Evolutionary conservation across 2,888 invertebrate genomes (phyloP).

Genomic region (Parnassius mnemosyne): DNA sequence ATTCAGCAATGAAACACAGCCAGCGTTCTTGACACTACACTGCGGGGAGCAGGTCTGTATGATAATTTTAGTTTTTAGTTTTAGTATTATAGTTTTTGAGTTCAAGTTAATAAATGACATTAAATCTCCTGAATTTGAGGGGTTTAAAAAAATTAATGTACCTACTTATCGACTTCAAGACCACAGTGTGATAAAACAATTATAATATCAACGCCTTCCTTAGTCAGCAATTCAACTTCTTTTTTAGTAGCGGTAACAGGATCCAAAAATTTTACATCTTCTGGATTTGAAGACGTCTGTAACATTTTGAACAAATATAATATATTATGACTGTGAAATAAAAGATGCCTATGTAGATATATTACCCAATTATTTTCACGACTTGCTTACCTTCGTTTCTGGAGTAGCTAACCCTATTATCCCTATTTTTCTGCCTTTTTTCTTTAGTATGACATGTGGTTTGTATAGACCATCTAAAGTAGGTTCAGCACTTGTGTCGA

Average conservation of each 20-base stretch:
- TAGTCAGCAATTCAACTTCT: slow-evolving; percentile 82
- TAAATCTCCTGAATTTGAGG: no score
- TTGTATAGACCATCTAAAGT: slow-evolving; percentile 80
- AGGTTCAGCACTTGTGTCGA: slow-evolving; percentile 84
- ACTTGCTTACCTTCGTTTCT: slow-evolving; percentile 78
- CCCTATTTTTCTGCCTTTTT: slow-evolving; percentile 85
- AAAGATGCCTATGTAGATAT: no score
- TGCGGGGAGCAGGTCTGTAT: no score
- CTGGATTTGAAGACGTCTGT: slow-evolving; percentile 82
- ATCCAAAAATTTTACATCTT: slow-evolving; percentile 82
- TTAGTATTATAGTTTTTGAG: no score
- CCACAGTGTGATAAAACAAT: slow-evolving; percentile 92
- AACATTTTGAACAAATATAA: slow-evolving; percentile 27
- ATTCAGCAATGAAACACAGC: no score
- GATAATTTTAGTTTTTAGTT: no score
- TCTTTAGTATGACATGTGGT: slow-evolving; percentile 83
- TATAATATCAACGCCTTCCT: slow-evolving; percentile 86
- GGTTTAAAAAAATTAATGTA: slow-evolving; percentile 27
- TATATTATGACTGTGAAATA: no score
- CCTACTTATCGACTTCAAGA: slow-evolving; percentile 82
- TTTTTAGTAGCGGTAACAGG: slow-evolving; percentile 82
- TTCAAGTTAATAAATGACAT: no score
- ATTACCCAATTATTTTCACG: no score
- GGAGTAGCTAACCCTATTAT: slow-evolving; percentile 88
- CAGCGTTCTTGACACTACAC: no score